Conservation (phyloP, 2,888 invertebrate genomes). For the Macrosoma leucophasiata region DNA sequence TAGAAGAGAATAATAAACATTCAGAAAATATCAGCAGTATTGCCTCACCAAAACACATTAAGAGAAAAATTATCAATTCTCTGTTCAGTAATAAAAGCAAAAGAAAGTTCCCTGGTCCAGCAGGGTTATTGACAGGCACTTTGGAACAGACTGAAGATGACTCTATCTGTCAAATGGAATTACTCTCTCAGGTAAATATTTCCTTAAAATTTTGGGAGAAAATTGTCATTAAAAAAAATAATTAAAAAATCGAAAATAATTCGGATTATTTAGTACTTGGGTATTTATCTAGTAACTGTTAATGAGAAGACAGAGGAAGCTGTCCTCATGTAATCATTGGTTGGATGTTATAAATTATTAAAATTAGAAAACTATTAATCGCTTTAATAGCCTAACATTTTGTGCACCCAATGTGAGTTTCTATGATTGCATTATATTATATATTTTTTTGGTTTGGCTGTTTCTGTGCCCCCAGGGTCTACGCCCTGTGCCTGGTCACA, state of each 20-base stretch:
- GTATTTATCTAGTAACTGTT: too few species aligned
- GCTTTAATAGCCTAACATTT: too few species aligned
- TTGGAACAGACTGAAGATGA: slow-evolving; percentile 51
- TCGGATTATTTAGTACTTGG: neutral
- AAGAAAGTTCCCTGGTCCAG: slow-evolving; percentile 67
- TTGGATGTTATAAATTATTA: too few species aligned
- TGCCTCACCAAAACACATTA: slow-evolving; percentile 47
- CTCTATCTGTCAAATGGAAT: slow-evolving; percentile 50
- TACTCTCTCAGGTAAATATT: slow-evolving; percentile 56
- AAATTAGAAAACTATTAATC: too few species aligned
- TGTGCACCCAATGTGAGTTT: too few species aligned
- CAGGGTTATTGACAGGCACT: slow-evolving; percentile 53
- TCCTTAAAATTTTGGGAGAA: neutral
- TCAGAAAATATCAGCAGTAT: too few species aligned
- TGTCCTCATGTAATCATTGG: too few species aligned
- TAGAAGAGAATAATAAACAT: slow-evolving; percentile 7
- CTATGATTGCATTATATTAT: too few species aligned
- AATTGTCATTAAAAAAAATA: neutral
- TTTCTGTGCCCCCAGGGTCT: too few species aligned
- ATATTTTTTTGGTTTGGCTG: too few species aligned
- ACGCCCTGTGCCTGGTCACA: too few species aligned
- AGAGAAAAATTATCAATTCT: slow-evolving; percentile 57
- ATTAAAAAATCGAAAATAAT: neutral
- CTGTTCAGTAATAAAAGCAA: slow-evolving; percentile 59
- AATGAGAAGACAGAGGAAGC: too few species aligned